Conservation (phyloP, 2,888 invertebrate species). For the Dolichomitus sp. region DNA sequence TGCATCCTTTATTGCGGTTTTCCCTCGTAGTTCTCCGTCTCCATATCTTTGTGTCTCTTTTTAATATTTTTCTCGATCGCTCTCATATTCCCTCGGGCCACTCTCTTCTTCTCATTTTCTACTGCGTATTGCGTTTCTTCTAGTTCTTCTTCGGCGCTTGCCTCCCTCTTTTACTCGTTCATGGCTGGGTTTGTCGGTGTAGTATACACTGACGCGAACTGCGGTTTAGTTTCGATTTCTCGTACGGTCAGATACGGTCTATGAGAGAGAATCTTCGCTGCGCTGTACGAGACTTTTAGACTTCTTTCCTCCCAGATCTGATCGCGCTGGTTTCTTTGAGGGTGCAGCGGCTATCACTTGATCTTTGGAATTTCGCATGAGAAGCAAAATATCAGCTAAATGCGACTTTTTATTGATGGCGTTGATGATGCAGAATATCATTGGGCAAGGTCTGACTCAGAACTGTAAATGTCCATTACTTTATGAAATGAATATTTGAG, state of each 20-base stretch:
- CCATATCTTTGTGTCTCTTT: background rate
- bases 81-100: conserved; percentile 17
- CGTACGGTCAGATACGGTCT: conserved; percentile 10
- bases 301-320: conserved; percentile 7
- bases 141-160: background rate
- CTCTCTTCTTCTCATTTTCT: conserved; percentile 36
- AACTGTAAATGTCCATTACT: background rate
- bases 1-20: conserved; percentile 51
- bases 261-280: conserved; percentile 28
- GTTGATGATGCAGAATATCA: background rate
- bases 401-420: background rate
- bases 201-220: conserved; percentile 8
- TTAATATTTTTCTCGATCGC: conserved; percentile 5
- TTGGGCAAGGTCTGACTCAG: conserved; percentile 2
- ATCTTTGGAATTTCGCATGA: conserved; percentile 17
- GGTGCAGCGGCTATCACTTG: conserved; percentile 9
- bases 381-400: conserved; percentile 10
- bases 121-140: conserved; percentile 36
- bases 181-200: background rate
- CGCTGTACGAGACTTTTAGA: background rate
- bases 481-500: too few species aligned
- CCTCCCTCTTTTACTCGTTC: background rate
- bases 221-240: conserved; percentile 57
- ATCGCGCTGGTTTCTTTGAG: conserved; percentile 29
- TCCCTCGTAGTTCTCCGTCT: conserved; percentile 17